Evolutionary conservation across 2,888 invertebrate genomes (phyloP).

Genomic region (Catocala sponsa): DNA sequence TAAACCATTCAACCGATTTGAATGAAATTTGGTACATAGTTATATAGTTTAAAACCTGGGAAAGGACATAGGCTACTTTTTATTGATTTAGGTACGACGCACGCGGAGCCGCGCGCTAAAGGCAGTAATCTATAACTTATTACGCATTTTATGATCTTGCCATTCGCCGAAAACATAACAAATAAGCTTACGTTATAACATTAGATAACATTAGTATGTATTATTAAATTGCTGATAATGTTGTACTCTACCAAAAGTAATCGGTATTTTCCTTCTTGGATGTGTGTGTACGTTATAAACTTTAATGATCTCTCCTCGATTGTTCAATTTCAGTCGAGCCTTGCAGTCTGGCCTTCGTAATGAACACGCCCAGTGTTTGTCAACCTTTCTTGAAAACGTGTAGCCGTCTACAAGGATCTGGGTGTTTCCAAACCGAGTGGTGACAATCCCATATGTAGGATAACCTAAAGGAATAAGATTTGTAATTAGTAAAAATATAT

Average conservation of each 20-base stretch:
- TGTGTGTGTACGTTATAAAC: constrained; percentile 11
- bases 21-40: no score
- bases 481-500: neutral
- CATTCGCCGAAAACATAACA: no score
- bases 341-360: constrained; percentile 47
- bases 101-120: no score
- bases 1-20: no score
- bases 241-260: neutral
- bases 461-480: neutral
- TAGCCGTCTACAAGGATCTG: constrained; percentile 47
- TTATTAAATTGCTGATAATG: no score
- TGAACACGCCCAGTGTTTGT: constrained; percentile 61
- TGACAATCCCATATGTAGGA: neutral
- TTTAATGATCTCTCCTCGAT: constrained; percentile 1
- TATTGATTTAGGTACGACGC: no score
- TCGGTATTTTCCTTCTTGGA: neutral
- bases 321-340: constrained; percentile 47
- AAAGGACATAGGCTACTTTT: no score
- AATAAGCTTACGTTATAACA: no score
- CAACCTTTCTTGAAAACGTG: constrained; percentile 44
- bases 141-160: no score
- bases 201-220: no score
- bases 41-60: no score
- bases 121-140: no score
- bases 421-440: constrained; percentile 1